phyloP scores from a whole-genome alignment of 2,797 vertebrate genomes.

The Trichosurus vulpecula region DNA sequence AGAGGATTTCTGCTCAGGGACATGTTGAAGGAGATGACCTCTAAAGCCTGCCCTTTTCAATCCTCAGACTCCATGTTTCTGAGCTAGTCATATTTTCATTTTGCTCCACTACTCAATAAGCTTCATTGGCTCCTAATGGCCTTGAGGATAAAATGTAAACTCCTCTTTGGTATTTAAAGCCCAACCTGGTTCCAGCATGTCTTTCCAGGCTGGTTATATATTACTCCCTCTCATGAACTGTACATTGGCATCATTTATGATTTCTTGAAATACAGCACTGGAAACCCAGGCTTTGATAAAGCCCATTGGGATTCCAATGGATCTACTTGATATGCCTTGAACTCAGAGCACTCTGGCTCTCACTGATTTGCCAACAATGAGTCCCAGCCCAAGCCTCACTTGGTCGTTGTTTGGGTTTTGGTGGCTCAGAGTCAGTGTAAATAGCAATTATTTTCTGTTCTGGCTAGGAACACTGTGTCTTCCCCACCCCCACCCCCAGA shows the following conservation, averaged over 20 bases:
- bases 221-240: background rate
- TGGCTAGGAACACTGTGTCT: background rate
- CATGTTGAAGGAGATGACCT: background rate
- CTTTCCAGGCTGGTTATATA: background rate
- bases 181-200: background rate
- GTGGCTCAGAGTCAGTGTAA: background rate
- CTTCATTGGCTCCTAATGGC: background rate
- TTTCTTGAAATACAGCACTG: background rate
- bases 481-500: background rate
- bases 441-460: background rate
- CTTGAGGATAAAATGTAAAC: background rate
- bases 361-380: background rate
- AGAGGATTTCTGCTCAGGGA: background rate
- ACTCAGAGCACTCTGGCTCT: background rate
- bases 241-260: background rate
- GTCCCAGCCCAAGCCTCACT: background rate
- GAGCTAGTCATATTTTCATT: background rate
- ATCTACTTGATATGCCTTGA: background rate
- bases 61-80: background rate
- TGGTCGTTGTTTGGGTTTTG: background rate
- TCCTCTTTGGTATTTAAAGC: background rate
- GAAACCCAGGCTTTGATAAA: no score
- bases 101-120: background rate
- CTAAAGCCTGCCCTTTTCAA: background rate
- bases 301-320: background rate